Conservation (phyloP, 30 jellyfish, hydroid and myxozoan genomes). For the Sanderia malayensis region DNA sequence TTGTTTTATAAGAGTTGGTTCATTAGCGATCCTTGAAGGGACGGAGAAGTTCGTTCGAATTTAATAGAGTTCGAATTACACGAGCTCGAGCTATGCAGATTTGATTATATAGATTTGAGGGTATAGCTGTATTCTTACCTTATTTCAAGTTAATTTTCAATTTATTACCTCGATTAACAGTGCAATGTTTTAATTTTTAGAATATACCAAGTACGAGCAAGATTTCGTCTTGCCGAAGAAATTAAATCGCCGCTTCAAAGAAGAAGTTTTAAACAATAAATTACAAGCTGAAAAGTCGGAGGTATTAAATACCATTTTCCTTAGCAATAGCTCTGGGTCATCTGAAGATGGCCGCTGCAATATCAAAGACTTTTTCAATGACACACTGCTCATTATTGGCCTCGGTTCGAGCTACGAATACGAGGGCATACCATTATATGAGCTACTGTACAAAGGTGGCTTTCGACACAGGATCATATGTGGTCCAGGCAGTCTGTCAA, state of each 20-base stretch:
- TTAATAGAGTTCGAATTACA: no score
- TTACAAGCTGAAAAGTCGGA: conserved; percentile 13
- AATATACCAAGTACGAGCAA: conserved; percentile 26
- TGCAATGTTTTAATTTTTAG: conserved; percentile 3
- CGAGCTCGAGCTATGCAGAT: no score
- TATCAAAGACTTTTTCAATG: conserved; percentile 56
- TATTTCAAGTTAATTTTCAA: background rate
- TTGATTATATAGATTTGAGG: no score
- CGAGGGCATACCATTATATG: conserved; percentile 88
- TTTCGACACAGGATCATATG: conserved; percentile 70
- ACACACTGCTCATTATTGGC: conserved; percentile 59
- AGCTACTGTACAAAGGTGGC: conserved; percentile 76
- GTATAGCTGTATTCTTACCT: background rate
- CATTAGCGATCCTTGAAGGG: background rate
- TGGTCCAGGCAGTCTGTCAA: conserved; percentile 62
- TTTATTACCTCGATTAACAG: background rate
- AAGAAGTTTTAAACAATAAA: background rate
- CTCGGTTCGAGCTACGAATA: conserved; percentile 69
- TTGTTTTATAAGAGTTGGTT: background rate
- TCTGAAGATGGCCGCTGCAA: conserved; percentile 33
- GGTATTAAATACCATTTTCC: conserved; percentile 8
- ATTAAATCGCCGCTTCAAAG: conserved; percentile 10
- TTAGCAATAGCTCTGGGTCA: background rate
- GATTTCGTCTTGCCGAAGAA: no score
- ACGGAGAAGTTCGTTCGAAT: no score